Evolutionary conservation across 2,888 invertebrate species (phyloP).

Genomic region (Tuberolachnus salignus): DNA sequence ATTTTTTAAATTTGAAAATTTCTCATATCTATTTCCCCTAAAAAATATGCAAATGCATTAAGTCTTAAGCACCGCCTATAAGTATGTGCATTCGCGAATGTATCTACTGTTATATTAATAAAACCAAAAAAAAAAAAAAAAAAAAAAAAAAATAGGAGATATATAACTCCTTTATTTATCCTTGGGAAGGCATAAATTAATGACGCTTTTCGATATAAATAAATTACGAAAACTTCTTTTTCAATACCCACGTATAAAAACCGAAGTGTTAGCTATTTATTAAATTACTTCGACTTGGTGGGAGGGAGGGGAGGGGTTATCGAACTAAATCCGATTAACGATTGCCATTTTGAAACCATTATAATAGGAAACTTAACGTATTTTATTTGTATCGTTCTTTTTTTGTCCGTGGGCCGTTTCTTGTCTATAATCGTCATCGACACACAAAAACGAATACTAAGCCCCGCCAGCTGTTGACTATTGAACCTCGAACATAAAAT

Average conservation of each 20-base stretch:
- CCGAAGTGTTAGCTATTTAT: slow-evolving; percentile 11
- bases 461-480: no score
- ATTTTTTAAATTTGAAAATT: no score
- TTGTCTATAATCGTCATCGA: slow-evolving; percentile 17
- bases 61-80: no score
- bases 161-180: no score
- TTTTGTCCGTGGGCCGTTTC: background rate
- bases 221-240: background rate
- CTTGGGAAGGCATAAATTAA: background rate
- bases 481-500: background rate
- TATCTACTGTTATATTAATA: no score
- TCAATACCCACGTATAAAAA: no score
- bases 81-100: no score
- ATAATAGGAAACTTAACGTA: slow-evolving; percentile 29
- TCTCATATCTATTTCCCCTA: no score
- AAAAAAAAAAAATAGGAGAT: no score
- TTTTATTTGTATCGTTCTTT: slow-evolving; percentile 7
- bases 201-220: background rate
- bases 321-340: slow-evolving; percentile 18
- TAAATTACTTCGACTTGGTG: slow-evolving; percentile 24
- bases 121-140: no score
- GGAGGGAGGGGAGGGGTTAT: no score
- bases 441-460: background rate
- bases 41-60: no score
- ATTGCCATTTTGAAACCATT: background rate